Evolutionary conservation across 2,888 invertebrate species (phyloP), one percentile per base, ranked within the genome.

Genomic region (Scelioninae gen. 2): DNA sequence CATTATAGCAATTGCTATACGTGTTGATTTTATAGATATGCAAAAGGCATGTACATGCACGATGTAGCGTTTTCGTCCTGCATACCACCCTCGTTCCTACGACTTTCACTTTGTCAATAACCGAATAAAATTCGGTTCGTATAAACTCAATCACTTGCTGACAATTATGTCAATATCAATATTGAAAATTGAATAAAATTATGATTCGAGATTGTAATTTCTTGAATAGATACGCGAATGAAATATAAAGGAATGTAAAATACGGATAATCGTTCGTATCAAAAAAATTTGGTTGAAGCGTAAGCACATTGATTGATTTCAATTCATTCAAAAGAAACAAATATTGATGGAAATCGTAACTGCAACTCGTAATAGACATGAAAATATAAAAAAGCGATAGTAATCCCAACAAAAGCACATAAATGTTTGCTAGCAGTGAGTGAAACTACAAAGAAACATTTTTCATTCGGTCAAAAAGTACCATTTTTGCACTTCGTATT

Each of bases 31-130:
- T 76, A 76, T 76, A 72, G 73, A 79, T 75, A 73, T 72, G 63
- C 78, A 79, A 77, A 78, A 57, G 75, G 70, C 74, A 50, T 76
- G 65, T 76, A 73, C 80, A 80, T 80, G 80, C 80, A 80, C 77
- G 71, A 73, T 68, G 63, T 74, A 74, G 74, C 61, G 37, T 68
- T 73, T 75, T 74, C 45, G 65, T 55, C 63, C 69, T 72, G 58
- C 75, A 52, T 63, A 69, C 46, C 52, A 65, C 58, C 46, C 72
- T 70, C 67, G 53, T 71, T 60, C 35, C 48, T 63, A 31, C 53
- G 33, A 50, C 55, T 64, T 60, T 58, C 50, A 68, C 43, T 57
- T 67, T 16, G 33, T 45, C 35, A 64, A 25, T 52, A 43, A 41
- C 43, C 43, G 15, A 63, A 31, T n/a, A n/a, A n/a, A n/a, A n/a